Percentiles rank a stretch among this genome's conserved stretches.
Conservation (phyloP, 2,113 vertebrate species). For the Scatophagus argus region DNA sequence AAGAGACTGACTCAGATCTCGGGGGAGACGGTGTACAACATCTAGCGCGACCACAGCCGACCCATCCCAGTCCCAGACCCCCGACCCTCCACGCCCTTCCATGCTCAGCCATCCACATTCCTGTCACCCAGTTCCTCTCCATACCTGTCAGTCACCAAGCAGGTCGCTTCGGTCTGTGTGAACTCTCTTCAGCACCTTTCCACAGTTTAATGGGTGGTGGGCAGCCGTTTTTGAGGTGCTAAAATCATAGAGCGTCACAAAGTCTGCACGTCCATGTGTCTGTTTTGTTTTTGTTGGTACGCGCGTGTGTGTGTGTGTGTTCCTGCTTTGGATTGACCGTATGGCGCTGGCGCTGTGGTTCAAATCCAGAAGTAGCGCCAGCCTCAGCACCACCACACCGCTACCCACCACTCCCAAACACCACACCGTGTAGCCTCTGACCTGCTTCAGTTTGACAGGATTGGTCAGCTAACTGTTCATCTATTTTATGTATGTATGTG, state of each 20-base stretch:
- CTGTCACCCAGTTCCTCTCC: slow-evolving; percentile 19
- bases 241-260: background rate
- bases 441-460: background rate
- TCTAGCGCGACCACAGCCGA: slow-evolving; percentile 87
- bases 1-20: slow-evolving; percentile 95
- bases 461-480: slow-evolving; percentile 2
- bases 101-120: slow-evolving; percentile 60
- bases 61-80: slow-evolving; percentile 46
- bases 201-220: background rate
- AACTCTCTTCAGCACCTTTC: background rate
- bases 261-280: slow-evolving; percentile 2
- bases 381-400: slow-evolving; percentile 5
- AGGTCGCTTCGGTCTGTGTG: slow-evolving; percentile 23
- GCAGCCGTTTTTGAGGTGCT: background rate
- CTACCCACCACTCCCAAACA: background rate
- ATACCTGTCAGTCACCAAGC: slow-evolving; percentile 9
- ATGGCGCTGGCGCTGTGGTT: slow-evolving; percentile 74
- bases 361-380: slow-evolving; percentile 25
- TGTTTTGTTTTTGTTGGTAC: background rate
- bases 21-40: slow-evolving; percentile 96
- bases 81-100: background rate
- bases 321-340: slow-evolving; percentile 41
- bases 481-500: background rate
- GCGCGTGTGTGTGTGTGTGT: background rate
- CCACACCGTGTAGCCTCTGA: background rate